Evolutionary conservation across 2,888 invertebrate species (phyloP), one percentile per base, ranked within the genome.

Genomic region (Drosophila crucigera): DNA sequence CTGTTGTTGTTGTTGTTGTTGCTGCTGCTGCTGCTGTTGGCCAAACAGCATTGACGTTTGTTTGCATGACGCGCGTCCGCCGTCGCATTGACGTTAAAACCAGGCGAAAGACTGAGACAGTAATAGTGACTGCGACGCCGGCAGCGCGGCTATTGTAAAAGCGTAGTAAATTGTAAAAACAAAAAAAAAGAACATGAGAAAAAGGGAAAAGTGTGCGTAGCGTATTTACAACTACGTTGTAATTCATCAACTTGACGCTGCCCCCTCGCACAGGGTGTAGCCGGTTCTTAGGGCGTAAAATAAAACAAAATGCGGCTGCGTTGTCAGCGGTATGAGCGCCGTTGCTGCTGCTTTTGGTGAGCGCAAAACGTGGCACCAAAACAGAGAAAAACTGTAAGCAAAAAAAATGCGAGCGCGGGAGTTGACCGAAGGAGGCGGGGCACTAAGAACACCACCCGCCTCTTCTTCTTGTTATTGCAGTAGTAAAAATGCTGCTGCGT

Each of bases 231-330:
- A 86, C 80, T 78, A 74, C 75, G 78, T 78, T 84, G 85, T 85
- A 87, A 84, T 85, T 85, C 87, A 89, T 84, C 76, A 89, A 81
- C 67, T 64, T 68, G 63, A 68, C 61, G 64, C 59, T 65, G 50
- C 63, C 49, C 39, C 35, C 33, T 30, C 31, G 6, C 35, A 78
- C 69, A 77, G 73, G 73, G 73, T 74, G 72, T 66, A 67, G 71
- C 70, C 64, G 68, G 67, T 43, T 53, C 64, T 39, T 28, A n/a
- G 68, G 71, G 67, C 64, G 76, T 73, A 75, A 73, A 73, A 14
- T 75, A 35, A 78, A 76, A 70, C 69, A 85, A 78, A 73, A 74
- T 87, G 89, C 87, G 89, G 56, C 87, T 86, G 89, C 89, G 84
- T 87, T 75, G 79, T 64, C 74, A 69, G 72, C 66, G 66, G 69